These are phyloP conservation scores for Gonioctena quinquepunctata DNA, from an alignment of 1,140 invertebrate genomes.

Conservation along the genomic window DNA sequence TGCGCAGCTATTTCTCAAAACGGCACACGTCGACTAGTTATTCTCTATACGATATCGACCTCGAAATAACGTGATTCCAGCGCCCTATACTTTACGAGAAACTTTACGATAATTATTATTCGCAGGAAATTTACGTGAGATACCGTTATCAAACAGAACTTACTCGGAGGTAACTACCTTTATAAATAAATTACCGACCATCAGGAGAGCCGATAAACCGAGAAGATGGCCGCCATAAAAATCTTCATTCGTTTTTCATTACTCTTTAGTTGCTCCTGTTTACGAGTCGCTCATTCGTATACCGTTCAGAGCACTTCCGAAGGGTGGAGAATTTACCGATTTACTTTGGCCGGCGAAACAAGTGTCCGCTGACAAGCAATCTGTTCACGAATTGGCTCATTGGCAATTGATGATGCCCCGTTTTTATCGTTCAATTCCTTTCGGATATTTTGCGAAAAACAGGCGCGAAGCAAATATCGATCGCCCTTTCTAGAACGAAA, in stretches of 20 bases:
- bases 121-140: neutral
- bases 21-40: too few species aligned
- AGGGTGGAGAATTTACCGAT: neutral
- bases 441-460: too few species aligned
- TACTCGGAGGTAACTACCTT: neutral
- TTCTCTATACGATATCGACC: too few species aligned
- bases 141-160: neutral
- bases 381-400: neutral
- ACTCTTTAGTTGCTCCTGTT: neutral
- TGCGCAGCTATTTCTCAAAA: too few species aligned
- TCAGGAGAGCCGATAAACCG: neutral
- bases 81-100: too few species aligned
- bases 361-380: neutral
- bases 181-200: neutral
- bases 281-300: neutral
- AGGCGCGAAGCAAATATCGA: too few species aligned
- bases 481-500: too few species aligned
- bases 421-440: too few species aligned
- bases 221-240: neutral
- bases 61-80: too few species aligned
- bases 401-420: neutral
- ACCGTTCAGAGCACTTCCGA: too few species aligned
- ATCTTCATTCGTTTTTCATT: neutral
- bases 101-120: too few species aligned
- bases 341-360: neutral